Evolutionary conservation across 2,797 vertebrate species (phyloP).

Genomic region (Gymnoscopelus microlampas): DNA sequence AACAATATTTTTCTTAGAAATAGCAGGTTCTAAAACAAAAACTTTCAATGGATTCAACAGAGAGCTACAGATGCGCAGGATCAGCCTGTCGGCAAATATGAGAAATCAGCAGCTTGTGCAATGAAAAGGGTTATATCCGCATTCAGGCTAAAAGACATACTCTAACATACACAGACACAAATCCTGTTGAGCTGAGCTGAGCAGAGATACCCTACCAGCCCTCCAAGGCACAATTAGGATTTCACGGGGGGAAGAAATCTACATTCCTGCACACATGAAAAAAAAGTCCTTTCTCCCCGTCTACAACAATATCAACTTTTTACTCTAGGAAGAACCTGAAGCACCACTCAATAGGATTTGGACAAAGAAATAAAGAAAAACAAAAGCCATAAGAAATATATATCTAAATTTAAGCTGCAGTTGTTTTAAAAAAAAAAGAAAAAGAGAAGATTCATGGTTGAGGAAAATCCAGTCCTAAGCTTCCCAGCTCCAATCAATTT

Average conservation of each 20-base stretch:
- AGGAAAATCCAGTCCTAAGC: slow-evolving; percentile 73
- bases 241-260: slow-evolving; percentile 87
- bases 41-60: slow-evolving; percentile 72
- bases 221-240: slow-evolving; percentile 91
- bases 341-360: slow-evolving; percentile 81
- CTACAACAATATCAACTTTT: slow-evolving; percentile 83
- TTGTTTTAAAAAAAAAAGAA: slow-evolving; percentile 46
- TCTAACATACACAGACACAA: slow-evolving; percentile 83
- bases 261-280: slow-evolving; percentile 87
- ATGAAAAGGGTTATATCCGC: slow-evolving; percentile 85
- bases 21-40: slow-evolving; percentile 48
- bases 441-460: slow-evolving; percentile 74
- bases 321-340: slow-evolving; percentile 84
- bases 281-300: slow-evolving; percentile 82
- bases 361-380: slow-evolving; percentile 77
- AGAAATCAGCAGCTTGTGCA: slow-evolving; percentile 79
- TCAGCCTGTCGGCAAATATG: slow-evolving; percentile 82
- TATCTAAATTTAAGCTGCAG: slow-evolving; percentile 77
- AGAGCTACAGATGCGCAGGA: slow-evolving; percentile 74
- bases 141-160: slow-evolving; percentile 81
- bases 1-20: slow-evolving; percentile 29
- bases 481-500: slow-evolving; percentile 81
- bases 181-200: slow-evolving; percentile 87
- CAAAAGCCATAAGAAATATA: slow-evolving; percentile 54
- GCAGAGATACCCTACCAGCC: slow-evolving; percentile 85